phyloP scores from a whole-genome alignment of 2,113 vertebrate species.

The Poeciliopsis retropinna region DNA sequence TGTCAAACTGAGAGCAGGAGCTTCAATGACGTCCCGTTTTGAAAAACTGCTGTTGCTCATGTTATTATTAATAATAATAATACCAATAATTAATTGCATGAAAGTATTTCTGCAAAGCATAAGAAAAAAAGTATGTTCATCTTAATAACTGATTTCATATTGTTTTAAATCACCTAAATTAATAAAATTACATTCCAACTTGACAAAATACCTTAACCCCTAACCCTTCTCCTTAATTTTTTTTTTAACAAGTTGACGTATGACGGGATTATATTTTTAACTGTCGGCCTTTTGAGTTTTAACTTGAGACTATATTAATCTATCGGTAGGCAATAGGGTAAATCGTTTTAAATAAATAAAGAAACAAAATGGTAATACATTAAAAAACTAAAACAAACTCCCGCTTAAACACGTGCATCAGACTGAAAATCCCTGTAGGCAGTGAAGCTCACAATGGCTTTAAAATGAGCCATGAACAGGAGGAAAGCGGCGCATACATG shows the following conservation, averaged over 20 bases:
- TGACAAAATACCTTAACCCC: not conserved
- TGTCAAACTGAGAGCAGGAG: not conserved
- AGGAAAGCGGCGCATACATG: not conserved
- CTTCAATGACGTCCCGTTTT: not conserved
- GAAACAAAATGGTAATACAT: not conserved
- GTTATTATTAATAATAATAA: not conserved
- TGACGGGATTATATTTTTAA: too few relatives aligned
- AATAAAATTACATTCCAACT: not conserved
- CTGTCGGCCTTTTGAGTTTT: not conserved
- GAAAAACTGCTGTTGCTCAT: not conserved
- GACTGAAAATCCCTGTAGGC: slow-evolving; percentile 4
- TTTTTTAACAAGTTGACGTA: not conserved
- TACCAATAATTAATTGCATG: not conserved
- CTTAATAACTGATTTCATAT: not conserved
- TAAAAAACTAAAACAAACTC: not conserved
- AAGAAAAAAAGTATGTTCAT: not conserved
- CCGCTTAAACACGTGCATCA: slow-evolving; percentile 13
- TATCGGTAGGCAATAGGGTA: not conserved
- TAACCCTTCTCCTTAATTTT: not conserved
- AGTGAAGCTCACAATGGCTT: slow-evolving; percentile 3
- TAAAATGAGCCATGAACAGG: not conserved
- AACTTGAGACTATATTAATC: not conserved
- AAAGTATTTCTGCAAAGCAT: not conserved
- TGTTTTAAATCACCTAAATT: not conserved
- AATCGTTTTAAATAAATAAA: slow-evolving; percentile 1